phyloP scores from a whole-genome alignment of 2,113 vertebrate genomes.

The Polypterus bichir region DNA sequence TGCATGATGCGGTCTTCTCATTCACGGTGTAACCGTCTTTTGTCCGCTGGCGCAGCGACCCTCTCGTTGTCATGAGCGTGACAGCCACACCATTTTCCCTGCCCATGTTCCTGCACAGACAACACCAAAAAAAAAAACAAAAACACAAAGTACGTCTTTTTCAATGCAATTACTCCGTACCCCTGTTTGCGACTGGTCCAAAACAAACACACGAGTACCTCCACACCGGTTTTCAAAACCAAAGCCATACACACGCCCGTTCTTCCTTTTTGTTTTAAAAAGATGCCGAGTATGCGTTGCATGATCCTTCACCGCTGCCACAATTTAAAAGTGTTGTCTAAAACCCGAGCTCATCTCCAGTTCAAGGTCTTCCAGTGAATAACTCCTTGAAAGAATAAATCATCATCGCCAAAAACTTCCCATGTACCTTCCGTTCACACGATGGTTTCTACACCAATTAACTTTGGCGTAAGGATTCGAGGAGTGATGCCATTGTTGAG shows the following conservation, averaged over 20 bases:
- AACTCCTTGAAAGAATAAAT: no score
- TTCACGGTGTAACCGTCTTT: background rate
- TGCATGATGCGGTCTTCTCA: constrained; percentile 27
- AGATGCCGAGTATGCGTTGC: no score
- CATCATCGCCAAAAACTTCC: background rate
- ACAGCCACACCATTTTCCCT: constrained; percentile 28
- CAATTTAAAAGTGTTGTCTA: no score
- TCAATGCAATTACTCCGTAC: background rate
- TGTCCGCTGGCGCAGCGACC: no score
- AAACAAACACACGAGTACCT: background rate
- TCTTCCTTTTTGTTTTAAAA: no score
- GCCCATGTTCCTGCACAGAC: constrained; percentile 77
- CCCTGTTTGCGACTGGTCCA: constrained; percentile 8
- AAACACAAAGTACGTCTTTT: background rate
- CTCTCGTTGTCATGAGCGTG: no score
- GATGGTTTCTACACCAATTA: constrained; percentile 79
- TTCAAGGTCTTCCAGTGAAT: no score
- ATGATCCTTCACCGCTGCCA: no score
- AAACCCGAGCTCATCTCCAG: no score
- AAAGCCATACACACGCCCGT: no score
- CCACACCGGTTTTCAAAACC: no score
- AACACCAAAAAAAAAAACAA: constrained; percentile 25
- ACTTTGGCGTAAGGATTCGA: constrained; percentile 87
- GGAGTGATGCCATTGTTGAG: constrained; percentile 93
- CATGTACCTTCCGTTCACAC: constrained; percentile 50